Percentiles rank a stretch among this genome's conserved stretches.
These are phyloP conservation scores for Megamerina dolium DNA, from an alignment of 2,888 invertebrate species.

Conservation along the genomic window DNA sequence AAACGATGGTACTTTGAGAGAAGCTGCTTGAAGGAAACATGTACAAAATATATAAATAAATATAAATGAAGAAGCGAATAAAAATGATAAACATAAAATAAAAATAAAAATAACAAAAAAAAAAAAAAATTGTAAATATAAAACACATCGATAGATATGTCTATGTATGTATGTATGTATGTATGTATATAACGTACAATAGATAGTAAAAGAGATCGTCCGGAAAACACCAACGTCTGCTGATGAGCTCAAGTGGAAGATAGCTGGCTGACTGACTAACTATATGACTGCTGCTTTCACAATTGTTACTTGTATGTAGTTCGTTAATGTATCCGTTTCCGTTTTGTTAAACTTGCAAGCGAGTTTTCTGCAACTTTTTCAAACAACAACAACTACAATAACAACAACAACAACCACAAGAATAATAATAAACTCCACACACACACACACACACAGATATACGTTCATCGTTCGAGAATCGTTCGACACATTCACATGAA, in stretches of 20 bases:
- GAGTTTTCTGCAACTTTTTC: no score
- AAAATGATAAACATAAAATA: not conserved
- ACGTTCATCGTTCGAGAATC: no score
- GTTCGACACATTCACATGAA: no score
- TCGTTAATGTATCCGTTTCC: slow-evolving; percentile 29
- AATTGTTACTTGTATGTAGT: no score
- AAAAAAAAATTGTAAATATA: not conserved
- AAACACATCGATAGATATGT: not conserved
- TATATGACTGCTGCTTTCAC: no score
- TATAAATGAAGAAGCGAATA: not conserved
- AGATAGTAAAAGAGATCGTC: not conserved
- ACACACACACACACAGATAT: no score
- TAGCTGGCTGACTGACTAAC: no score
- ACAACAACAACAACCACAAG: slow-evolving; percentile 2
- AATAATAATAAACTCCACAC: not conserved
- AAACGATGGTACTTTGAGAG: no score
- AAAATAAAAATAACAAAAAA: not conserved
- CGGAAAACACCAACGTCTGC: not conserved
- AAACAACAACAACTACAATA: no score
- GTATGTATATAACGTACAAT: not conserved
- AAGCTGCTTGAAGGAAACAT: no score
- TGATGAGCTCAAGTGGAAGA: slow-evolving; percentile 22
- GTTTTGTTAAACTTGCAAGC: slow-evolving; percentile 25
- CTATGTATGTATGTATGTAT: not conserved
- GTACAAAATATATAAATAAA: no score